phyloP scores from a whole-genome alignment of 2,888 invertebrate genomes.

The Xestia sexstrigata region DNA sequence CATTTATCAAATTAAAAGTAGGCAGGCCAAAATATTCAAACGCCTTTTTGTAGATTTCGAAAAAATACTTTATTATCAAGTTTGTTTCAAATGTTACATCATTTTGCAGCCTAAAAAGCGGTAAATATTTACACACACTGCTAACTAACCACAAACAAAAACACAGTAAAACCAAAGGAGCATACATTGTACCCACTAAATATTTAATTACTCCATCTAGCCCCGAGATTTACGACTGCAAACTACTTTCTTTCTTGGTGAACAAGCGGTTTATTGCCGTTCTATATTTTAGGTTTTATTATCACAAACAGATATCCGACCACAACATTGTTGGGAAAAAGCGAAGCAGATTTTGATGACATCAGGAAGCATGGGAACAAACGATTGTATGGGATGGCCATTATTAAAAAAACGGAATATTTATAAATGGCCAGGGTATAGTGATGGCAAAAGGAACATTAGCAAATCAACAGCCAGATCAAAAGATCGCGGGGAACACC shows the following conservation, averaged over 20 bases:
- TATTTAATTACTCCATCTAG: conserved; percentile 40
- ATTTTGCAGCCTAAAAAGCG: background rate
- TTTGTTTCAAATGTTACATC: background rate
- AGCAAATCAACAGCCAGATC: background rate
- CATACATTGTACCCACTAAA: conserved; percentile 40
- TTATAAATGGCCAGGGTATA: background rate
- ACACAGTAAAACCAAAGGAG: conserved; percentile 28
- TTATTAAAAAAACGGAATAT: background rate
- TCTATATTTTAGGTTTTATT: conserved; percentile 25
- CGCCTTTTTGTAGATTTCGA: background rate
- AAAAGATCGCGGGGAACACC: background rate
- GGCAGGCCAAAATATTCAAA: background rate
- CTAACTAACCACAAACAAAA: conserved; percentile 12
- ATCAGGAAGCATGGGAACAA: background rate
- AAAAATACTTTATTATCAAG: background rate
- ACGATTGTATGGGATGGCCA: background rate
- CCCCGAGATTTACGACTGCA: conserved; percentile 33
- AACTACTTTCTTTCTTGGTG: conserved; percentile 32
- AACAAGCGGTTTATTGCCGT: conserved; percentile 11
- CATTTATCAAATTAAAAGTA: background rate
- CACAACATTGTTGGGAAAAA: background rate
- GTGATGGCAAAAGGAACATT: background rate
- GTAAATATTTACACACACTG: background rate
- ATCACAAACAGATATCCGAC: background rate
- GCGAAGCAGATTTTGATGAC: background rate